Base-by-base conservation (phyloP, 2,797 vertebrate species). In the Eleutherodactylus coqui region DNA sequence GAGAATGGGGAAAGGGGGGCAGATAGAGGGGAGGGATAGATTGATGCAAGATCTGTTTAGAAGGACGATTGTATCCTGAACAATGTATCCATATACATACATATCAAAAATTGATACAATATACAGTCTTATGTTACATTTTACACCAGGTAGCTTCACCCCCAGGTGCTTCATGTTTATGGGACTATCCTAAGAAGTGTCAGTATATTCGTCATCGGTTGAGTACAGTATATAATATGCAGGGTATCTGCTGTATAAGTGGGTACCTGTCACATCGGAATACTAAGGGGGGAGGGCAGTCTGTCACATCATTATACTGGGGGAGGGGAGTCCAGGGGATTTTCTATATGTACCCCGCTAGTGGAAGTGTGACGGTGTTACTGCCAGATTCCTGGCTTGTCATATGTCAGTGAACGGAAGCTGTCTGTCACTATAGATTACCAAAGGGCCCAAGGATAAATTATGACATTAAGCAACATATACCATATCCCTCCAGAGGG, bases 251-350 rank as follows among this genome's bases (percentile, higher is more conserved):
- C 11, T 75, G 72, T 75, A 77, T 43, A 75, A 24, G 53, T n/a
- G 72, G 73, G 72, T 32, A 79, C 75, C 83, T 85, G 83, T 85
- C 83, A 84, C 82, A 83, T 34, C 45, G 24, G 13, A 55, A 47
- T 58, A n/a, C 49, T 16, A 41, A 24, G 11, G 53, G 84, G 67
- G 53, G 51, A 29, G 75, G 86, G 85, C 10, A 55, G 58, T 24
- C 77, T 85, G 84, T 79, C 84, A 79, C 76, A 79, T 73, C 51
- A 27, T 43, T 73, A 80, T 19, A 80, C 34, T 79, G 34, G 36
- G 62, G 70, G 49, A 47, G 72, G 85, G 62, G 75, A 13, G 9
- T 51, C 58, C 38, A 21, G 38, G 36, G 58, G 10, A 82, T 34
- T 45, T 58, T 55, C 75, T 34, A 58, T 79, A 62, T 43, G 51